These are phyloP conservation scores for Lepetodrilus schrolli DNA, from an alignment of 2,888 invertebrate genomes.

Conservation along the genomic window DNA sequence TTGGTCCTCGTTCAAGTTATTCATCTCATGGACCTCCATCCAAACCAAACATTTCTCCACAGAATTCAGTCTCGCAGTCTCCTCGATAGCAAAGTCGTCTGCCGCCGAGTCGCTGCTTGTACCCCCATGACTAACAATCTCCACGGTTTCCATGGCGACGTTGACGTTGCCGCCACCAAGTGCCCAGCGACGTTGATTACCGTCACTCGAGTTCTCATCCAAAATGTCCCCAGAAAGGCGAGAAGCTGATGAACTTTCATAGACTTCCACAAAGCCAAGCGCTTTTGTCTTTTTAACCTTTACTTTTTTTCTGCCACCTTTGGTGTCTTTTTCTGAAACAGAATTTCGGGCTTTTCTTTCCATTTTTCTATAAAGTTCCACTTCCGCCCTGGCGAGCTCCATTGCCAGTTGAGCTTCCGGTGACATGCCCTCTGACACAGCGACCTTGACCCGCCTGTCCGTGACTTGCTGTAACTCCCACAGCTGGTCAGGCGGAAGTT, in stretches of 20 bases:
- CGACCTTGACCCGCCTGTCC: constrained; percentile 30
- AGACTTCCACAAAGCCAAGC: constrained; percentile 40
- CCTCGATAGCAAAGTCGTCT: constrained; percentile 47
- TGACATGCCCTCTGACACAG: constrained; percentile 48
- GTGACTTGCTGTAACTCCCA: constrained; percentile 41
- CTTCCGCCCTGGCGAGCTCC: constrained; percentile 42
- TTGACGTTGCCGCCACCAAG: constrained; percentile 45
- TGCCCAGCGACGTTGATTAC: constrained; percentile 30
- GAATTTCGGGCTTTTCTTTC: constrained; percentile 6
- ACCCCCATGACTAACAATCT: constrained; percentile 43
- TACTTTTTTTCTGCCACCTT: constrained; percentile 2
- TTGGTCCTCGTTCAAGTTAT: no score
- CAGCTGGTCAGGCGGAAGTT: constrained; percentile 39
- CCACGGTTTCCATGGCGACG: constrained; percentile 46
- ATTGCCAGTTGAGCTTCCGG: constrained; percentile 51
- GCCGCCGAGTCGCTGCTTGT: neutral
- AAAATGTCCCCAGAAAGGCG: constrained; percentile 49
- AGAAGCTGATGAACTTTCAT: constrained; percentile 32
- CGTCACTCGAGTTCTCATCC: constrained; percentile 32
- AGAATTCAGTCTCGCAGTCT: constrained; percentile 48
- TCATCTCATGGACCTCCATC: constrained; percentile 55
- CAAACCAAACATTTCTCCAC: constrained; percentile 59
- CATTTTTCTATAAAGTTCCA: neutral
- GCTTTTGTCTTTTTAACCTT: constrained; percentile 35
- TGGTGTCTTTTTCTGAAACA: neutral